phyloP scores from a whole-genome alignment of 2,888 invertebrate genomes.

The Patella pellucida region DNA sequence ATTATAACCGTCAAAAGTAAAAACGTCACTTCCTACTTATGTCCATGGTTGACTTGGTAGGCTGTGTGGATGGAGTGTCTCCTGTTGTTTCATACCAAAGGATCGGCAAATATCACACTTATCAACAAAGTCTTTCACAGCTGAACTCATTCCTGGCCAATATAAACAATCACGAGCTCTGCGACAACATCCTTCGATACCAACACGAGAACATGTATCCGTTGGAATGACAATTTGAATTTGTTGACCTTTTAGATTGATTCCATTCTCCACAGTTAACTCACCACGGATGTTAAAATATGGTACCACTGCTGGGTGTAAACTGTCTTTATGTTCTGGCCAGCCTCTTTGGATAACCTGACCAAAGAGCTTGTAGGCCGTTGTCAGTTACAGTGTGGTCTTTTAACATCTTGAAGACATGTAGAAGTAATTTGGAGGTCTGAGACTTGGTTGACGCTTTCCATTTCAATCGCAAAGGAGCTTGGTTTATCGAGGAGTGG shows the following conservation, averaged over 20 bases:
- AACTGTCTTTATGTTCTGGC: constrained; percentile 18
- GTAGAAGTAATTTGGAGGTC: constrained; percentile 9
- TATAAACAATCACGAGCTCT: constrained; percentile 26
- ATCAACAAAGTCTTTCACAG: constrained; percentile 24
- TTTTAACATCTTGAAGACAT: neutral
- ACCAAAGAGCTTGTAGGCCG: constrained; percentile 12
- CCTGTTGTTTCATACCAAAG: constrained; percentile 24
- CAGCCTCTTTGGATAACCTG: constrained; percentile 27
- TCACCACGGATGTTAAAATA: constrained; percentile 21
- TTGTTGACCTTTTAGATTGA: no score
- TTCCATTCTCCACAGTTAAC: neutral
- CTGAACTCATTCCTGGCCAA: constrained; percentile 33
- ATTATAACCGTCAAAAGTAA: neutral
- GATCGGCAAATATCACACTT: constrained; percentile 30
- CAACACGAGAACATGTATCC: constrained; percentile 16
- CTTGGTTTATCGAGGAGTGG: neutral
- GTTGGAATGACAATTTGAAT: no score
- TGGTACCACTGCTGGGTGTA: neutral
- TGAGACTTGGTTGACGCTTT: constrained; percentile 23
- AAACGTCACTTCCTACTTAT: constrained; percentile 26
- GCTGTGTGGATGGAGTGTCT: constrained; percentile 29
- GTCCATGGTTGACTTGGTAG: constrained; percentile 31
- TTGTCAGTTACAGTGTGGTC: constrained; percentile 19
- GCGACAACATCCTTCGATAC: constrained; percentile 22
- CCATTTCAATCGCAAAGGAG: constrained; percentile 14